Evolutionary conservation across 2,797 vertebrate species (phyloP), one percentile per base, ranked within the genome.

Genomic region (Trichosurus vulpecula): DNA sequence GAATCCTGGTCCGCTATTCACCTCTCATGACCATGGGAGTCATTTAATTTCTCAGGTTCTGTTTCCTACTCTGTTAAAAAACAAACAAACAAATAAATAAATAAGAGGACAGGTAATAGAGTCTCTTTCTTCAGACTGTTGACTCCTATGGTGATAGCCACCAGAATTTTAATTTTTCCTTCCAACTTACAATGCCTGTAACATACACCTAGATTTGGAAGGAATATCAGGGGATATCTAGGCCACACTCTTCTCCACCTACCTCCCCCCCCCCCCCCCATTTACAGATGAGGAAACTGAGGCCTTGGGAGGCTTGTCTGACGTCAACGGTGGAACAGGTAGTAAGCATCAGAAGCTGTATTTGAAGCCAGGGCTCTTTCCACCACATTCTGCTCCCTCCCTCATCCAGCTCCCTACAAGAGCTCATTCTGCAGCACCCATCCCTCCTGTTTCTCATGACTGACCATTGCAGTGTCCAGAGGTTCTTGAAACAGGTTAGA

Each of bases 181-280:
- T 81, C 74, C 74, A 81, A 1, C 9, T 81, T n/a, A 66, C 22
- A 25, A 47, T 47, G 41, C 9, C 9, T 47, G 22, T 47, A 27
- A 47, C n/a, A 25, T 47, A 47, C 2, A 47, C 66, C 1, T 74
- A 66, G 5, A 66, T 13, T 30, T n/a, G 35, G n/a, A 74, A 81
- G n/a, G 31, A 66, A 2, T 35, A 41, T 41, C n/a, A 41, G 61
- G 31, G 14, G 6, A 0, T 41, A 41, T 74, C 16, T 74, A 74
- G n/a, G n/a, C 35, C 6, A 74, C 61, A 22, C 56, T 29, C 0
- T 54, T 54, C 54, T 2, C 14, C 31, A 30, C 2, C 27, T 30
- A n/a, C 58, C 12, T 56, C 10, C 3, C 0, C 10, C 13, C 14
- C 4, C 14, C 0, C 0, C 35, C 3, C 22, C 9, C 41, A 74